Evolutionary conservation across 2,888 invertebrate genomes (phyloP), one percentile per base, ranked within the genome.

Genomic region (Acrocyrtus sp.): DNA sequence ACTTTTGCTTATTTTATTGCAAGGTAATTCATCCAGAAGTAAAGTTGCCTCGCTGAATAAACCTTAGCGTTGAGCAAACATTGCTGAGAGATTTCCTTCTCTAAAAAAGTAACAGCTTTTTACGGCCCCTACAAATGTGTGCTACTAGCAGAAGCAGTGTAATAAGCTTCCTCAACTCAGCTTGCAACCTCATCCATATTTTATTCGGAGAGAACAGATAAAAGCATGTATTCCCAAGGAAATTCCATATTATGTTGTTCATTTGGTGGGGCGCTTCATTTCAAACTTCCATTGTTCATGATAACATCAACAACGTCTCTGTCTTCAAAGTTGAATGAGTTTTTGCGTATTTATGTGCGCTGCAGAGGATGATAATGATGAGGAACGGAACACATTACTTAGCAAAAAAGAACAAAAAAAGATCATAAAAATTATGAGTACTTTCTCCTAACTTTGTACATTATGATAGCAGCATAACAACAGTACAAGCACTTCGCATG

Each of bases 171-270:
- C 53, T 43, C 60, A 48, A 5, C 48, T 62, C 50, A 43, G 62
- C 39, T 43, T 27, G 66, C 19, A 57, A 45, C 34, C 29, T 68
- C 47, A 54, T 65, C 53, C 67, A 68, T 68, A 68, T 60, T 68
- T 68, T 68, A 68, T 68, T 58, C 56, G 39, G 48, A 41, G 29
- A 45, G 51, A 68, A 34, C 51, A 68, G 67, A 68, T 67, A 67
- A 67, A 61, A 54, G 58, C 57, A 67, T 67, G 67, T 39, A 60
- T 68, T 53, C 67, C 67, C 67, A 34, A 51, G 67, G 50, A 68
- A 68, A 51, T 50, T 45, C 26, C 21, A 41, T 45, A 43, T 68
- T 68, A 53, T 41, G 26, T 48, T 39, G 48, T 66, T 57, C 67
- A 45, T 66, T 34, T 19, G 29, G 21, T 60, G 24, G 27, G 29